Evolutionary conservation across 1,140 invertebrate species (phyloP).

Genomic region (Dryas iulia): DNA sequence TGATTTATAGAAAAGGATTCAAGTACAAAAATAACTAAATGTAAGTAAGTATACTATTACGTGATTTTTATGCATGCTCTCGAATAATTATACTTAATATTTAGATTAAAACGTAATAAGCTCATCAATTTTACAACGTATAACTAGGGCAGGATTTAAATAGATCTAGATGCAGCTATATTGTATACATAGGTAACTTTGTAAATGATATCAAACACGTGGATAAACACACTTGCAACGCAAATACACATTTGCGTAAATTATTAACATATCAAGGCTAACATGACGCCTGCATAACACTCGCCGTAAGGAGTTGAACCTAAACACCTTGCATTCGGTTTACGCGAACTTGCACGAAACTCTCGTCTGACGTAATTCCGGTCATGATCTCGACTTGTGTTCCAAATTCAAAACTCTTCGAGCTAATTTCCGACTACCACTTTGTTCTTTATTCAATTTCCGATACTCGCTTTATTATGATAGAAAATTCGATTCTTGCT

Average conservation of each 20-base stretch:
- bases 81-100: neutral
- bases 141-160: neutral
- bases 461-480: slow-evolving; percentile 60
- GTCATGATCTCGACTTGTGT: slow-evolving; percentile 65
- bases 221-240: neutral
- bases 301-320: slow-evolving; percentile 29
- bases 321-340: slow-evolving; percentile 58
- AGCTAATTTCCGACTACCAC: slow-evolving; percentile 78
- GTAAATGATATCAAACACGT: slow-evolving; percentile 3
- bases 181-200: neutral
- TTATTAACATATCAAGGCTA: neutral
- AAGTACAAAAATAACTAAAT: too few species aligned
- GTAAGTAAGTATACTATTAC: too few species aligned
- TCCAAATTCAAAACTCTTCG: slow-evolving; percentile 71
- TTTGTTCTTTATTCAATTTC: slow-evolving; percentile 80
- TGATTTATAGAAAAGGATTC: neutral
- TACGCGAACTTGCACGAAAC: slow-evolving; percentile 70
- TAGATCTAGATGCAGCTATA: neutral
- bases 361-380: slow-evolving; percentile 73
- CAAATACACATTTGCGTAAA: neutral
- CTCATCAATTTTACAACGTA: neutral
- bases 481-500: slow-evolving; percentile 36
- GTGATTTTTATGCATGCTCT: neutral
- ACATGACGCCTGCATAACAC: neutral
- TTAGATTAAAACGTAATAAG: too few species aligned